Evolutionary conservation across 37 sponge, comb jelly and placozoan species (phyloP).

Genomic region (Halichondria panicea): DNA sequence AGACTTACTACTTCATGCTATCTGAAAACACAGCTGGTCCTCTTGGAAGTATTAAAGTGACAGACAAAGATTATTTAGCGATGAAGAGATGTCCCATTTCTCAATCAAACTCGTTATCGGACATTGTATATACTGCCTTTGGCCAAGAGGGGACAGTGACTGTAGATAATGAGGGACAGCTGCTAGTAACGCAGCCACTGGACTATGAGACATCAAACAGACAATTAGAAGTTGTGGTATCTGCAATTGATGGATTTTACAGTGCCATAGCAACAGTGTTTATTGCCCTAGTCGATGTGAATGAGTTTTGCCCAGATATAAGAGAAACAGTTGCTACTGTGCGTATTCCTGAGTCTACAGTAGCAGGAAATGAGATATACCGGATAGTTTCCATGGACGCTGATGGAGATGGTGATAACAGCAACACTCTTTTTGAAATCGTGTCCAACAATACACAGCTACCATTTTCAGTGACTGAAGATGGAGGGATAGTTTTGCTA

Average conservation of each 20-base stretch:
- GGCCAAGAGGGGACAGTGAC: slow-evolving; percentile 4
- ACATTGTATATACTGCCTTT: slow-evolving; percentile 9
- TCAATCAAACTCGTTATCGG: slow-evolving; percentile 11
- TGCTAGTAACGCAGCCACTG: slow-evolving; percentile 14
- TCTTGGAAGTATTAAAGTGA: slow-evolving; percentile 12
- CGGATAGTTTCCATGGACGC: slow-evolving; percentile 35
- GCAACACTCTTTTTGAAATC: slow-evolving; percentile 1
- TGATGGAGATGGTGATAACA: slow-evolving; percentile 30
- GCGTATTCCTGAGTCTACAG: slow-evolving; percentile 33
- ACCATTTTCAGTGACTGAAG: slow-evolving; percentile 32
- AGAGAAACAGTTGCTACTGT: background rate
- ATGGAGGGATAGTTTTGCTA: slow-evolving; percentile 28
- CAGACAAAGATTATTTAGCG: slow-evolving; percentile 29
- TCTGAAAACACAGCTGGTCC: slow-evolving; percentile 40
- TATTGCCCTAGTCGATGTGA: slow-evolving; percentile 37
- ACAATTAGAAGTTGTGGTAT: slow-evolving; percentile 3
- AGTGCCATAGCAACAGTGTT: slow-evolving; percentile 22
- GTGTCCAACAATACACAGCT: background rate
- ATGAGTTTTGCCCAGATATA: slow-evolving; percentile 56
- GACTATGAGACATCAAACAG: slow-evolving; percentile 39
- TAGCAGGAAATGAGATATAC: background rate
- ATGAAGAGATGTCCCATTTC: background rate
- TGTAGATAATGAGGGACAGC: slow-evolving; percentile 3
- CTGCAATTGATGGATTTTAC: slow-evolving; percentile 26
- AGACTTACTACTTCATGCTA: slow-evolving; percentile 1